Evolutionary conservation across 2,888 invertebrate species (phyloP), one percentile per base, ranked within the genome.

Genomic region (Zaprionus obscuricornis): DNA sequence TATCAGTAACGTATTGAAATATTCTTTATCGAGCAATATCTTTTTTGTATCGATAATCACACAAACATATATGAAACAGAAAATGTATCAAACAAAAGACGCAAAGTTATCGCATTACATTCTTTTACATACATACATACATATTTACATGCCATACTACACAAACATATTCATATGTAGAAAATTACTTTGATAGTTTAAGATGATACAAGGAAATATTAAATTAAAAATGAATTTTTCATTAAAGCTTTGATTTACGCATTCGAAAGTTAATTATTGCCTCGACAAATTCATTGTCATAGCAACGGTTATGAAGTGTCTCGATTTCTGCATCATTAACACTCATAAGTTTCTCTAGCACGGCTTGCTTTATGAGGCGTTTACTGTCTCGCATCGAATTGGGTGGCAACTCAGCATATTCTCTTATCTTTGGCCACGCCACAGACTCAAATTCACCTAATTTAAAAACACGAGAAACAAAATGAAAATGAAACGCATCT

Each of bases 401-500:
- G 0, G 82, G 79, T 0, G 94, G 93, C 67, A 93, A 87, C 63
- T 90, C 79, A 88, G 93, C 90, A 78, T 92, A 90, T 82, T 92
- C 90, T 18, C 89, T 91, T 73, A 93, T 91, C 87, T 91, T 92
- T 63, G 91, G 90, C 92, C 92, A 94, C 22, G 93, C 92, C 84
- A 92, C 91, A 76, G 88, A 90, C 43, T 94, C 90, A 45, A 95
- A 89, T 43, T 93, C 91, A 14, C 92, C 90, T 27, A 92, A 90
- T 57, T 95, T 94, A 74, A 95, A 94, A 8, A 98, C 91, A 85
- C 94, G 92, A 7, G 96, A 94, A 0, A 98, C 93, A 50, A 98
- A 93, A 17, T 96, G 95, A 84, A 92, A 92, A 31, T 93, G 91
- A 40, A 92, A 91, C 0, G 98, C 98, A 91, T 98, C 97, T 47